Evolutionary conservation across 2,797 vertebrate species (phyloP), one percentile per base, ranked within the genome.

Genomic region (Spea hammondii): DNA sequence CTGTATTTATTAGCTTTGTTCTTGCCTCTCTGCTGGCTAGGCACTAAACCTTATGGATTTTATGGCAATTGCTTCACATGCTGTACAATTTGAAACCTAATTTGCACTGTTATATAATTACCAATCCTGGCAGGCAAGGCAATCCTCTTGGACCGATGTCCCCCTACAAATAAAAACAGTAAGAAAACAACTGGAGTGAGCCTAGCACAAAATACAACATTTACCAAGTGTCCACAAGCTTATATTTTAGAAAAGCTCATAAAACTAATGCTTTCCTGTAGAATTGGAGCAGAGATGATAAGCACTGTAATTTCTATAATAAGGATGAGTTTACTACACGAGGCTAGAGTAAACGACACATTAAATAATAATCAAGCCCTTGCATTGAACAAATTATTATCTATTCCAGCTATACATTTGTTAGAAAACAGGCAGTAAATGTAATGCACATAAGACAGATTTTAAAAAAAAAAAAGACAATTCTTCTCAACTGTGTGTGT

Each of bases 131-230:
- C 74, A 79, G 83, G 76, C 83, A 76, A 49, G 83, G 83, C 17
- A 87, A 91, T 86, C 94, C 93, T 85, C 90, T 88, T 48, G 86
- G 89, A 78, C 93, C 94, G 64, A 85, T 83, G 73, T 94, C 93
- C 68, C 94, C 94, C 94, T 95, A 81, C 77, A 84, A 82, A 74
- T 82, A 76, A 82, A 82, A 82, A 82, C 80, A 79, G 76, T 65
- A 78, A 75, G 76, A 79, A 77, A 81, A 81, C 67, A 81, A 81
- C 74, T 81, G 74, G 67, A 81, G 64, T 81, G 67, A 81, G 67
- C 64, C 7, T 46, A 48, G 65, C 60, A 57, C 55, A 71, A 73
- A 77, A 72, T 8, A 65, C 32, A 53, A 68, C 54, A 81, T 77
- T 82, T 82, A 77, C 74, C 54, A 77, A 82, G 79, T 77, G 49